Percentiles rank a stretch among this genome's conserved stretches.
Conservation (phyloP, 2,113 vertebrate species). For the Martes martes region DNA sequence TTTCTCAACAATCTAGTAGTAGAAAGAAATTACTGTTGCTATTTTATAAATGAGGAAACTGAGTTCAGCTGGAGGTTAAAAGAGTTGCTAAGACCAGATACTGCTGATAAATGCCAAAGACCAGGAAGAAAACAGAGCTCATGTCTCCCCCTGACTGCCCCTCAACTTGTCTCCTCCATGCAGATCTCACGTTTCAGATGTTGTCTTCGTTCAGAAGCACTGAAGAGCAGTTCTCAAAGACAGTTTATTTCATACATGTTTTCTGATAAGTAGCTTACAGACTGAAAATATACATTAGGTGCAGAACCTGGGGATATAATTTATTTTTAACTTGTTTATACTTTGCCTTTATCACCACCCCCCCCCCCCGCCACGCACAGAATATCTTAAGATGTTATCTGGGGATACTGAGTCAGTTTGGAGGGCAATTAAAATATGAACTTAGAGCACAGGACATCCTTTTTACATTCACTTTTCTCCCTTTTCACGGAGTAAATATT, state of each 20-base stretch:
- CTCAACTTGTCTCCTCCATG: accelerated
- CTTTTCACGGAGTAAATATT: conserved; percentile 32
- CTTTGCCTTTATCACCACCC: not conserved
- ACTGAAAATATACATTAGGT: conserved; percentile 36
- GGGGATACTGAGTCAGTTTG: conserved; percentile 17
- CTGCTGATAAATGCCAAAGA: not conserved
- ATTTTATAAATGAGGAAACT: not conserved
- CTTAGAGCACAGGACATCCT: conserved; percentile 4
- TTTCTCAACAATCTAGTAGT: not conserved
- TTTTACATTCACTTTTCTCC: not conserved
- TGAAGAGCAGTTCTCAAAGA: not conserved
- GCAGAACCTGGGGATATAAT: not conserved
- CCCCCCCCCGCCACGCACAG: not conserved
- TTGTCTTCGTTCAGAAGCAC: not conserved
- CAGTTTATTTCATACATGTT: not conserved
- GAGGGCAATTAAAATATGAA: conserved; percentile 47
- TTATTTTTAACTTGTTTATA: conserved; percentile 51
- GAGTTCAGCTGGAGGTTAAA: not conserved
- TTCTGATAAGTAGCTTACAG: conserved; percentile 40
- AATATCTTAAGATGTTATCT: conserved; percentile 8
- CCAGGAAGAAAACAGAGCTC: accelerated
- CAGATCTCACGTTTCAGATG: not conserved
- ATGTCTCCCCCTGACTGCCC: accelerated
- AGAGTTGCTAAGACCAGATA: not conserved
- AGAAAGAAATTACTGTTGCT: not conserved